Percentiles rank a stretch among this genome's conserved stretches.
phyloP scores from a whole-genome alignment of 2,888 invertebrate genomes.

The Amorpha juglandis region DNA sequence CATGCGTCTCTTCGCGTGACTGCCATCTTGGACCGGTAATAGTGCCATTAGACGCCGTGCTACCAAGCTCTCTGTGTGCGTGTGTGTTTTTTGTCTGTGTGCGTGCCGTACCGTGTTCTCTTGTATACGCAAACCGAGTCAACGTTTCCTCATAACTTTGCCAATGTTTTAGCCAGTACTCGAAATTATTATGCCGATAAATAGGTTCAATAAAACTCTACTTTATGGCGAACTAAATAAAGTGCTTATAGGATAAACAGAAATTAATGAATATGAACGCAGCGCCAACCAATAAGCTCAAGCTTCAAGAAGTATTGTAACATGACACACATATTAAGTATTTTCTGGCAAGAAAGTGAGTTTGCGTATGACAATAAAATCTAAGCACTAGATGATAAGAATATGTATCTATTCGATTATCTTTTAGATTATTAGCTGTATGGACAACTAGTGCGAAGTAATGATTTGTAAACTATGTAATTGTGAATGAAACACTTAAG shows the following conservation, averaged over 20 bases:
- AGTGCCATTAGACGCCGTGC: slow-evolving; percentile 75
- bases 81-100: slow-evolving; percentile 10
- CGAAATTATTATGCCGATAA: not conserved
- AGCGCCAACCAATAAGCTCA: slow-evolving; percentile 44
- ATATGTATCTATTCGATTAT: not conserved
- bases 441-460: not conserved
- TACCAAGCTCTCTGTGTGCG: slow-evolving; percentile 23
- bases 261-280: slow-evolving; percentile 37
- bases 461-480: not conserved
- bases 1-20: slow-evolving; percentile 84
- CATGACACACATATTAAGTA: slow-evolving; percentile 11
- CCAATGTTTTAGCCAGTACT: not conserved
- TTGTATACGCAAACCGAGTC: slow-evolving; percentile 42
- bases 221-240: not conserved
- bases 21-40: slow-evolving; percentile 82
- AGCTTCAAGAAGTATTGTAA: slow-evolving; percentile 33
- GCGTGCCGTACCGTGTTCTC: slow-evolving; percentile 33
- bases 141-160: not conserved
- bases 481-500: not conserved
- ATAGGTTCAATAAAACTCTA: not conserved
- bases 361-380: slow-evolving; percentile 46
- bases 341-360: slow-evolving; percentile 26
- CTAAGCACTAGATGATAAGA: slow-evolving; percentile 34
- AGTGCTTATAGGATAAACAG: slow-evolving; percentile 27
- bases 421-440: not conserved